Evolutionary conservation across 2,888 invertebrate species (phyloP), one percentile per base, ranked within the genome.

Genomic region (Ptychoptera albimana): DNA sequence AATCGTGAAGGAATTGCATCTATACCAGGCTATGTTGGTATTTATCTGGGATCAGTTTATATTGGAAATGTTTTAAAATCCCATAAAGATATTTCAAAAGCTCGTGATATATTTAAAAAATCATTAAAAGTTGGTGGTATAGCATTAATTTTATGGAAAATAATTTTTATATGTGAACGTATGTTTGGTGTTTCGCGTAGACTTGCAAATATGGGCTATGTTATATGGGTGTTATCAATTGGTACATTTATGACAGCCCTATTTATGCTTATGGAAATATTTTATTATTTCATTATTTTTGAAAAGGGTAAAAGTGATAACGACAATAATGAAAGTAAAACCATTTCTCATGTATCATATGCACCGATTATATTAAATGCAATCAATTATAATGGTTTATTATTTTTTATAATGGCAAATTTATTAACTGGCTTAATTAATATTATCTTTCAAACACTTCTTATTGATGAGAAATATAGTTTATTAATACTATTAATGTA

Each of bases 1-100:
- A 98, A 98, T 64, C 75, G 87, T 46, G 97, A 98, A 68, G 97
- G 97, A 0, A 65, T 97, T 35, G 74, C 77, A 15, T 93, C 96
- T 0, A 69, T 80, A 34, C 67, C 83, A 1, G 96, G 97, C 2
- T 96, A 88, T 60, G 67, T 89, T 1, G 75, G 83, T 1, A 65
- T 97, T 6, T 93, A 89, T 63, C 69, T 93, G 46, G 71, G 80
- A 50, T 80, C 83, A 23, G 75, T 79, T 44, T 71, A 74, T 52
- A 58, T 82, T 43, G 81, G 79, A 36, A 63, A 67, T 50, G 57
- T 73, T 43, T 57, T 81, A 30, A 61, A 60, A 29, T 50, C 48
- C 10, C 46, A 48, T 30, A 58, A 68, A 50, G 60, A 58, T 49
- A 60, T 56, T 37, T 46, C 59, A 0, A 55, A 50, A 43, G 50